phyloP scores from a whole-genome alignment of 2,888 invertebrate species.

The Branchipolynoe longqiensis region DNA sequence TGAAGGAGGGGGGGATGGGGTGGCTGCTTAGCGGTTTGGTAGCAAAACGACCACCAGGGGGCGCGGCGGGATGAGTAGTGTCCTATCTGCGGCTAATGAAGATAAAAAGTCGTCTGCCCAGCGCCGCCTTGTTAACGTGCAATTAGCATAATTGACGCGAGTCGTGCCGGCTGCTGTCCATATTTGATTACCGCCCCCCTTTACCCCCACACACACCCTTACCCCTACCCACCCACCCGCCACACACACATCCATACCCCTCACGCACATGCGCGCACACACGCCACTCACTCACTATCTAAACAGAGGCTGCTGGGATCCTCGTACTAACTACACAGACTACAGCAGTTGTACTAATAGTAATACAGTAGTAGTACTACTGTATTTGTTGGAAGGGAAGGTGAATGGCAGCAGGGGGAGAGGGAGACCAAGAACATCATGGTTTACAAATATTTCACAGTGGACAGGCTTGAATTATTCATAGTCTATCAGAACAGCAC shows the following conservation, averaged over 20 bases:
- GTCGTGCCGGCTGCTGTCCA: background rate
- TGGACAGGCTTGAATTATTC: too few relatives aligned
- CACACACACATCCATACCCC: background rate
- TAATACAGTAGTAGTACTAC: too few relatives aligned
- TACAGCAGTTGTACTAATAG: too few relatives aligned
- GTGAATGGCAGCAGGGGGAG: too few relatives aligned
- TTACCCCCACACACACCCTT: background rate
- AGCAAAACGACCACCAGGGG: conserved; percentile 10
- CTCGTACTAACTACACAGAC: too few relatives aligned
- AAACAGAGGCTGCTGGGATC: background rate
- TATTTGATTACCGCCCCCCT: conserved; percentile 20
- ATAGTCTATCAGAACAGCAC: too few relatives aligned
- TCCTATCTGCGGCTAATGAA: conserved; percentile 41
- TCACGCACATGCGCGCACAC: background rate
- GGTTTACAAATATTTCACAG: too few relatives aligned
- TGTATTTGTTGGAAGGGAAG: too few relatives aligned
- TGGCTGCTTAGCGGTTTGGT: too few relatives aligned
- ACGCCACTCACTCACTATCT: background rate
- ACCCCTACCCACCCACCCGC: background rate
- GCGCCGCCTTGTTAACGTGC: conserved; percentile 6
- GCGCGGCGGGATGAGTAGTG: background rate
- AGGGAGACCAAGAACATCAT: too few relatives aligned
- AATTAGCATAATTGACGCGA: conserved; percentile 19
- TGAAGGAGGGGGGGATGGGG: too few relatives aligned
- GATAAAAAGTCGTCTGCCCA: conserved; percentile 26